Base-by-base conservation (phyloP, 1,140 invertebrate species). In the Cydia fagiglandana region DNA sequence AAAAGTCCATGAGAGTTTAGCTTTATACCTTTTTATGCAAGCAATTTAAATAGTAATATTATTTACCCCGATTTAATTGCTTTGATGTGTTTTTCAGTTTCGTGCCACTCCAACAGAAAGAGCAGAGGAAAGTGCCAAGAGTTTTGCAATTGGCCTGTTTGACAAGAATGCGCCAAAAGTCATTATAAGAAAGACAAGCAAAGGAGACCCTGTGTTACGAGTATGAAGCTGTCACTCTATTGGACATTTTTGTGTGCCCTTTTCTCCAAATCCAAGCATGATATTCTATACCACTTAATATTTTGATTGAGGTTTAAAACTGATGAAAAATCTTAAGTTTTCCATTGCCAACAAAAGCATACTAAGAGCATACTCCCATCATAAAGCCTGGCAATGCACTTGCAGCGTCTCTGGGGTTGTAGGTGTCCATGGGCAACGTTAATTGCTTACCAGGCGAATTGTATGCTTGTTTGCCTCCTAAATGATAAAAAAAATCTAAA, bases 91-190 rank as follows among this genome's bases (percentile, higher is more conserved):
- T 83, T 93, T 93, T 81, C 90, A 97, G 95, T 96, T 97, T 84
- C 95, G 95, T 82, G 96, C 95, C 80, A 97, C 97, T 47, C 94
- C 94, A 5, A 96, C 96, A 20, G 95, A 97, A 84, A 94, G 96
- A 76, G 95, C 96, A 1, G 91, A 95, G 77, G 94, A 95, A 83
- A 97, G 96, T 92, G 96, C 96, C 4, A 94, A 94, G 81, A 94
- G 95, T 82, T 97, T 97, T 91, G 94, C 95, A 1, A 91, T 94
- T 64, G 96, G 96, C 0, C 87, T 97, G 70, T 97, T 97, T 93
- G 95, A 96, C 28, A 94, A 94, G 78, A 88, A 94, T 79, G 94
- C 93, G 73, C 86, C 94, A 73, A 80, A 94, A 77, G 94, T 97
- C 17, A 88, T 88, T 79, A 97, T 94, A 94, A 94, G 95, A 73